Evolutionary conservation across 2,888 invertebrate genomes (phyloP).

Genomic region (Eilema sororculum): DNA sequence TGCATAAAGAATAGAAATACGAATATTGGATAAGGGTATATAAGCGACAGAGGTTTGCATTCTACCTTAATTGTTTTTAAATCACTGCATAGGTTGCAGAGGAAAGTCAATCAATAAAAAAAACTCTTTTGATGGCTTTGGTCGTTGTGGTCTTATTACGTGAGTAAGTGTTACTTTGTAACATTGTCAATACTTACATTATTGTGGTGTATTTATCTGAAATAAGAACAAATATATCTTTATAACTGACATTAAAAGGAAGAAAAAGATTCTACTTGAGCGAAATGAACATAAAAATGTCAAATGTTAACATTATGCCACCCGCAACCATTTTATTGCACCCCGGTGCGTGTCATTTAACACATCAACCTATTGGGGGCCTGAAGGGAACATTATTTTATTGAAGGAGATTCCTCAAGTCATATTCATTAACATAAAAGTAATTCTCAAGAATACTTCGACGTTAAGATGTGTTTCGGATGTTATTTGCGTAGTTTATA

Average conservation of each 20-base stretch:
- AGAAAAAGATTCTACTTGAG: constrained; percentile 56
- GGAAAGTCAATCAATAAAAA: not conserved
- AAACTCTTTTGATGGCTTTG: not conserved
- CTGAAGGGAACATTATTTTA: constrained; percentile 46
- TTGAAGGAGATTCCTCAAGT: constrained; percentile 44
- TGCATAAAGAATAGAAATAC: constrained; percentile 80
- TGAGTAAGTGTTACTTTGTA: not conserved
- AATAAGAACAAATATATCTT: constrained; percentile 42
- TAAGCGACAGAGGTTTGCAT: constrained; percentile 45
- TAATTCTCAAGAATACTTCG: constrained; percentile 12
- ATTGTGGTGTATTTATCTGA: not conserved
- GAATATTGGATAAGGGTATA: constrained; percentile 66
- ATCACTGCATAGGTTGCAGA: constrained; percentile 24
- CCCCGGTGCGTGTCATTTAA: constrained; percentile 67
- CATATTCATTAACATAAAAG: constrained; percentile 34
- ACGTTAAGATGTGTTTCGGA: not conserved
- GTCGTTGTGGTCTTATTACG: not conserved
- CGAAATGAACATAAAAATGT: constrained; percentile 70
- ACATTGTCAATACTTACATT: not conserved
- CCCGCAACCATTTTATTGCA: constrained; percentile 70
- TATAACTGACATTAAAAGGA: constrained; percentile 48
- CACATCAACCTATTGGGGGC: constrained; percentile 65
- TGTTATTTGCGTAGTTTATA: not conserved
- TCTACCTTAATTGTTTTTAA: constrained; percentile 44
- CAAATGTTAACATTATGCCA: constrained; percentile 69